Evolutionary conservation across 1,140 invertebrate genomes (phyloP).

Genomic region (Tribolium castaneum): DNA sequence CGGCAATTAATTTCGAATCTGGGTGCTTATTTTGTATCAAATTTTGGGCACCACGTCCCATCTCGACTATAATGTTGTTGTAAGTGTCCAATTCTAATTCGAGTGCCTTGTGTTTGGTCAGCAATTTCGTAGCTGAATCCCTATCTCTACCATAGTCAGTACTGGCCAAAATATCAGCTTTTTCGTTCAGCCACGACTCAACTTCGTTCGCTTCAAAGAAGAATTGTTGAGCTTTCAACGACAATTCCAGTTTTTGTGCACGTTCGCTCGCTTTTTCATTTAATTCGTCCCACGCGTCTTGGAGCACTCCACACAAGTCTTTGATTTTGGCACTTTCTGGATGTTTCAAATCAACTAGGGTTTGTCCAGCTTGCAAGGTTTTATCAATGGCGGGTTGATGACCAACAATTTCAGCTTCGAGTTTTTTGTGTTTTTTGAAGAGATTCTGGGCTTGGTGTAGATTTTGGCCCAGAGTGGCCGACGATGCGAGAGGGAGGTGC

Average conservation of each 20-base stretch:
- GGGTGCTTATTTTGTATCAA: constrained; percentile 83
- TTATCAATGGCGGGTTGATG: constrained; percentile 87
- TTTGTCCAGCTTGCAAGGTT: constrained; percentile 78
- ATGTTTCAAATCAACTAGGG: constrained; percentile 78
- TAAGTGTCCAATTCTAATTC: constrained; percentile 95
- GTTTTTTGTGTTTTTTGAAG: constrained; percentile 93
- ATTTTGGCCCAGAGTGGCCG: constrained; percentile 81
- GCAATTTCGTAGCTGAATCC: constrained; percentile 88
- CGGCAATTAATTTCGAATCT: constrained; percentile 82
- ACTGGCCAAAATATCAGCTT: constrained; percentile 82
- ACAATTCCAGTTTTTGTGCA: constrained; percentile 83
- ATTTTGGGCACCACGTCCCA: constrained; percentile 85
- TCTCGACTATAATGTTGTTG: constrained; percentile 90
- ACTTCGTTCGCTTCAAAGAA: constrained; percentile 92
- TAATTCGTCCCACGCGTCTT: constrained; percentile 77
- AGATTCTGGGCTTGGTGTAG: constrained; percentile 92
- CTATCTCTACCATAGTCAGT: constrained; percentile 89
- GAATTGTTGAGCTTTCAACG: constrained; percentile 90
- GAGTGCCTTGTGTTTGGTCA: constrained; percentile 93
- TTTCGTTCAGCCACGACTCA: constrained; percentile 92
- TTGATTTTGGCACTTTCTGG: constrained; percentile 80
- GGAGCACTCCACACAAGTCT: constrained; percentile 73
- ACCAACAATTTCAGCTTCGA: constrained; percentile 86
- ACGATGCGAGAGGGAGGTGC: constrained; percentile 82
- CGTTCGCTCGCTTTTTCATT: constrained; percentile 77